phyloP scores from a whole-genome alignment of 2,888 invertebrate genomes.

The Hypolimnas misippus region DNA sequence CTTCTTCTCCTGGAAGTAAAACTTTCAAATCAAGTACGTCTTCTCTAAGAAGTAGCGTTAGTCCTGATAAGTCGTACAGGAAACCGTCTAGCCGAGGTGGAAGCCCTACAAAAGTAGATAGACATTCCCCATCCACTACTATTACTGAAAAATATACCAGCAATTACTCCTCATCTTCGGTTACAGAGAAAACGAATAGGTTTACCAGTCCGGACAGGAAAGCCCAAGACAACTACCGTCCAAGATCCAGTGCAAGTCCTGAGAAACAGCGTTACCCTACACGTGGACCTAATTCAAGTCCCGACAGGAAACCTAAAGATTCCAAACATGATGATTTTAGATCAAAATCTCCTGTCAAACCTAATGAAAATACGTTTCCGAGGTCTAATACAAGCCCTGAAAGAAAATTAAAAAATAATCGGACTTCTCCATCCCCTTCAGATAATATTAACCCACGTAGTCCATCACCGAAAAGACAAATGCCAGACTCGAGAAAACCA shows the following conservation, averaged over 20 bases:
- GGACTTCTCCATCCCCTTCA: slow-evolving; percentile 1
- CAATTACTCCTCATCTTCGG: slow-evolving; percentile 59
- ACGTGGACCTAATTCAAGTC: slow-evolving; percentile 53
- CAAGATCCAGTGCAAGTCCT: slow-evolving; percentile 61
- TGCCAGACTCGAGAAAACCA: neutral
- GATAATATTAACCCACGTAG: slow-evolving; percentile 29
- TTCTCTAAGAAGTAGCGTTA: slow-evolving; percentile 81
- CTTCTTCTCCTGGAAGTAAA: slow-evolving; percentile 83
- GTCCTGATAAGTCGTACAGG: slow-evolving; percentile 71
- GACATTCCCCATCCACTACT: slow-evolving; percentile 63
- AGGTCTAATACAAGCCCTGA: slow-evolving; percentile 52
- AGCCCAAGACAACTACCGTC: slow-evolving; percentile 51
- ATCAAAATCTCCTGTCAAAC: slow-evolving; percentile 43
- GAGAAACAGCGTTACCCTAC: slow-evolving; percentile 57
- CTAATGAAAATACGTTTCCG: slow-evolving; percentile 41
- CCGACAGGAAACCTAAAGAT: slow-evolving; percentile 47
- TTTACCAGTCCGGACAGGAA: slow-evolving; percentile 58
- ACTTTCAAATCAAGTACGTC: slow-evolving; percentile 80
- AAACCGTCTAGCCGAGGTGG: slow-evolving; percentile 68
- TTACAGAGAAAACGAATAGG: slow-evolving; percentile 59
- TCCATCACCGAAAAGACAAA: slow-evolving; percentile 16
- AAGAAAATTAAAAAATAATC: slow-evolving; percentile 38
- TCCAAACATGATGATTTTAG: slow-evolving; percentile 38
- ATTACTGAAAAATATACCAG: slow-evolving; percentile 59
- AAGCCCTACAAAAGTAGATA: slow-evolving; percentile 62